Evolutionary conservation across 2,113 vertebrate genomes (phyloP).

Genomic region (Polyodon spathula): DNA sequence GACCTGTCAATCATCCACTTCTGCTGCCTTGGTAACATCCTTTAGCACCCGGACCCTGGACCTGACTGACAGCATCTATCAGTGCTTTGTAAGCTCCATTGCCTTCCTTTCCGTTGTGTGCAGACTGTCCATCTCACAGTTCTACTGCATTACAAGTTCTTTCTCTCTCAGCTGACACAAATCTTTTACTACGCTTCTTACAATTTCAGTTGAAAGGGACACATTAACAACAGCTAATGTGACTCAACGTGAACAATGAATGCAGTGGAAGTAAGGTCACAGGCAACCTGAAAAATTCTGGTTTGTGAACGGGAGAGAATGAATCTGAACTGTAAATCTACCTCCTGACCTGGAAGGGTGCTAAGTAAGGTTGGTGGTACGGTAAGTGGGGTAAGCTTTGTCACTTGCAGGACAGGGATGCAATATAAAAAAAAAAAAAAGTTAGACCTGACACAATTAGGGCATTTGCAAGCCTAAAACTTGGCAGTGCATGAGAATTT

Average conservation of each 20-base stretch:
- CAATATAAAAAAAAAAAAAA: too few species aligned
- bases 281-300: background rate
- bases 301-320: too few species aligned
- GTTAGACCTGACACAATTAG: too few species aligned
- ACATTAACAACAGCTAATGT: background rate
- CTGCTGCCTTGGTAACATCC: slow-evolving; percentile 25
- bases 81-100: slow-evolving; percentile 13
- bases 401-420: too few species aligned
- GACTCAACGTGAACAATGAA: background rate
- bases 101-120: background rate
- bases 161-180: slow-evolving; percentile 15
- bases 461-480: too few species aligned
- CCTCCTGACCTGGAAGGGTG: too few species aligned
- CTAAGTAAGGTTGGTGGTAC: too few species aligned
- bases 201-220: background rate
- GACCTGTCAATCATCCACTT: slow-evolving; percentile 23
- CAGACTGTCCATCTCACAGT: slow-evolving; percentile 23
- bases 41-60: slow-evolving; percentile 25
- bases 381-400: too few species aligned
- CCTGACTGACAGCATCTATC: slow-evolving; percentile 38
- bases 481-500: too few species aligned
- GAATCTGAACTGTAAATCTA: too few species aligned
- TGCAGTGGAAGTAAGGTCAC: background rate
- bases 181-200: slow-evolving; percentile 4
- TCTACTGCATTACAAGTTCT: slow-evolving; percentile 26